These are phyloP conservation scores for Lepidochrysops patricia DNA, from an alignment of 2,888 invertebrate species.

Conservation along the genomic window DNA sequence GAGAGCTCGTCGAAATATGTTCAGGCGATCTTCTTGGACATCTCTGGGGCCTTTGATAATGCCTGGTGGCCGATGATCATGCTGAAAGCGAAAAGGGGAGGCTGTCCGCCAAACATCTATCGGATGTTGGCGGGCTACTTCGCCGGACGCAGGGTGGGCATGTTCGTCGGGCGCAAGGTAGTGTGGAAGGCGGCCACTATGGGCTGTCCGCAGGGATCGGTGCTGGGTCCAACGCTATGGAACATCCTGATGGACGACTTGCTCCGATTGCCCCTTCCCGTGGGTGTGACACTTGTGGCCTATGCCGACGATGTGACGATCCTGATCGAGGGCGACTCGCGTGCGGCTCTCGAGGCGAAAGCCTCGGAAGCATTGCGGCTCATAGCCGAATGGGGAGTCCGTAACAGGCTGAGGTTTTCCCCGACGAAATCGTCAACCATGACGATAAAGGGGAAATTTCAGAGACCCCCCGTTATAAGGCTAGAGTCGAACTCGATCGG, in stretches of 20 bases:
- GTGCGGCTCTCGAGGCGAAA: not conserved
- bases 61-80: conserved; percentile 38
- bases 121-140: conserved; percentile 4
- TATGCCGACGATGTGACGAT: conserved; percentile 19
- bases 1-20: not conserved
- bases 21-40: conserved; percentile 25
- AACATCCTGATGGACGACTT: conserved; percentile 8
- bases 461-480: not conserved
- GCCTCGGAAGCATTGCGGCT: not conserved
- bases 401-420: conserved; percentile 23
- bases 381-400: not conserved
- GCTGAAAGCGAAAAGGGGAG: conserved; percentile 25
- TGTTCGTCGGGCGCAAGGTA: too few species aligned
- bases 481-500: not conserved
- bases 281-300: conserved; percentile 11
- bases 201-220: conserved; percentile 11
- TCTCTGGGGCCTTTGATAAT: conserved; percentile 31
- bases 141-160: too few species aligned
- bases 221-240: conserved; percentile 14
- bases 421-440: not conserved
- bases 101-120: conserved; percentile 21
- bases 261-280: conserved; percentile 12
- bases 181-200: conserved; percentile 23
- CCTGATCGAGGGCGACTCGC: conserved; percentile 8
- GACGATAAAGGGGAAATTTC: not conserved